These are phyloP conservation scores for Parauchenoglanis punctatus DNA, from an alignment of 2,797 vertebrate genomes.

Conservation along the genomic window DNA sequence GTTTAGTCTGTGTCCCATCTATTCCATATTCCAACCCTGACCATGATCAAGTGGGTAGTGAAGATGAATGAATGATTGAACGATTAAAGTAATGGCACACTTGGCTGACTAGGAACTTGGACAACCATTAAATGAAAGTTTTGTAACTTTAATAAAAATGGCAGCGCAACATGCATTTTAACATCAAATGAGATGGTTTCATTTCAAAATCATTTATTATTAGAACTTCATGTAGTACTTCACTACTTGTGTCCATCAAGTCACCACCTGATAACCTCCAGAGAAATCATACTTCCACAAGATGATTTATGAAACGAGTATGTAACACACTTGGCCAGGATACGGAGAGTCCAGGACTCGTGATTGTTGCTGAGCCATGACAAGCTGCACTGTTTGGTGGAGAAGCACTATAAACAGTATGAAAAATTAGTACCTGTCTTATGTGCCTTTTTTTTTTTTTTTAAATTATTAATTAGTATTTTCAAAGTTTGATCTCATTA, in stretches of 20 bases:
- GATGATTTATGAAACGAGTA: neutral
- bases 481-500: neutral
- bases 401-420: neutral
- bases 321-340: neutral
- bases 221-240: neutral
- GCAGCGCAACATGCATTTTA: neutral
- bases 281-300: neutral
- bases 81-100: neutral
- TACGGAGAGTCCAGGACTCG: neutral
- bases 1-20: neutral
- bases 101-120: neutral
- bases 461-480: neutral
- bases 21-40: neutral
- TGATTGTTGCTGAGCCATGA: neutral
- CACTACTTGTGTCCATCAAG: neutral
- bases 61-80: neutral
- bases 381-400: neutral
- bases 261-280: neutral
- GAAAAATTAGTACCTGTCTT: neutral
- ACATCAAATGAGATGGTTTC: neutral
- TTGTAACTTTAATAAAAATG: neutral
- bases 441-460: neutral
- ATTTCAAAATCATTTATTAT: constrained; percentile 11
- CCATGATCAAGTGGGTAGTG: neutral
- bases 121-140: neutral